phyloP scores from a whole-genome alignment of 1,140 invertebrate genomes.

The Euura saliciscinereae region DNA sequence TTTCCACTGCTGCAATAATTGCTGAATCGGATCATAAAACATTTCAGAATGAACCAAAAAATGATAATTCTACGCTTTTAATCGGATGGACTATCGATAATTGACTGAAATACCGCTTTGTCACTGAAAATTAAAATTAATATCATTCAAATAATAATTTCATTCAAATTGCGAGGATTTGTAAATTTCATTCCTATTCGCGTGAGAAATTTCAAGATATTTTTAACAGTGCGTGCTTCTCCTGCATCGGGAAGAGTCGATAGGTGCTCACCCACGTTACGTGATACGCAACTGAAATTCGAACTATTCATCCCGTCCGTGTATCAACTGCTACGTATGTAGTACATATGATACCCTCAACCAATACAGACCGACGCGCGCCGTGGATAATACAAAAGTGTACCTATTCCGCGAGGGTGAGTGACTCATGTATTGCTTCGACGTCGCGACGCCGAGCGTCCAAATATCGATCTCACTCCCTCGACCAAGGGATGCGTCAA shows the following conservation, averaged over 20 bases:
- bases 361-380: not conserved
- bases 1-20: too few species aligned
- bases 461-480: constrained; percentile 52
- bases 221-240: too few species aligned
- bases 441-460: constrained; percentile 49
- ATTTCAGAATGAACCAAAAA: too few species aligned
- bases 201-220: too few species aligned
- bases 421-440: constrained; percentile 57
- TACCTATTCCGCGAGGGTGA: constrained; percentile 43
- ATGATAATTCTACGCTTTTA: too few species aligned
- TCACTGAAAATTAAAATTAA: not conserved
- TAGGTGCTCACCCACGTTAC: not conserved
- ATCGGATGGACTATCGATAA: too few species aligned
- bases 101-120: too few species aligned
- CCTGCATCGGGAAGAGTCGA: too few species aligned
- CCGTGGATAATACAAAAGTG: not conserved
- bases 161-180: too few species aligned
- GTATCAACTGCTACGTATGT: not conserved
- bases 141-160: not conserved
- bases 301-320: not conserved
- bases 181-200: too few species aligned
- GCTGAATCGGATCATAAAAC: too few species aligned
- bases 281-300: constrained; percentile 1
- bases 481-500: not conserved
- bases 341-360: not conserved